Conservation (phyloP, 2,113 vertebrate species). For the Nycticebus coucang region DNA sequence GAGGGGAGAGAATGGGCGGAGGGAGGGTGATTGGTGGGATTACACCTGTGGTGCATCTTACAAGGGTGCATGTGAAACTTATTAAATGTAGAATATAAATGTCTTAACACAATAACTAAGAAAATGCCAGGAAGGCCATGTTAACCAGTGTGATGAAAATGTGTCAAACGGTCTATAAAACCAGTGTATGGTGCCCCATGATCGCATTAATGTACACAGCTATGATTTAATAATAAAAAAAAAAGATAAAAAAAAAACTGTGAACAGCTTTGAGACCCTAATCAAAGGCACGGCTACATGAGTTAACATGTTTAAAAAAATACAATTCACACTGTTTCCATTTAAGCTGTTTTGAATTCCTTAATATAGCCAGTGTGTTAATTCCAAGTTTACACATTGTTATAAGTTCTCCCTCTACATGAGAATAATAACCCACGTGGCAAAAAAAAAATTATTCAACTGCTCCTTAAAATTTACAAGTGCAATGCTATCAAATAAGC, state of each 20-base stretch:
- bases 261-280: conserved; percentile 55
- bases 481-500: not conserved
- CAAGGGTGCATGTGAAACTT: too few relatives aligned
- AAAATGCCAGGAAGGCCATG: too few relatives aligned
- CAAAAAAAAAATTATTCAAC: not conserved
- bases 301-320: conserved; percentile 58
- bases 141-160: too few relatives aligned
- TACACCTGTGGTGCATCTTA: too few relatives aligned
- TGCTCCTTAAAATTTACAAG: conserved; percentile 35
- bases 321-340: conserved; percentile 63
- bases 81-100: too few relatives aligned
- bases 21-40: too few relatives aligned
- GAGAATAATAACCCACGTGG: not conserved
- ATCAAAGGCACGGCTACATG: conserved; percentile 25
- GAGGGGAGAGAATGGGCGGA: too few relatives aligned
- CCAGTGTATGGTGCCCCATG: too few relatives aligned
- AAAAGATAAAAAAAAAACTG: not conserved
- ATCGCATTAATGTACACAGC: too few relatives aligned
- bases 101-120: too few relatives aligned
- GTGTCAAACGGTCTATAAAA: too few relatives aligned
- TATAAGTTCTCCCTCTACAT: conserved; percentile 18
- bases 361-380: conserved; percentile 67
- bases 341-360: conserved; percentile 64
- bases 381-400: conserved; percentile 70
- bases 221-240: too few relatives aligned